Percentiles rank a stretch among this genome's conserved stretches.
Conservation (phyloP, 2,113 vertebrate species). For the Saguinus imperator region DNA sequence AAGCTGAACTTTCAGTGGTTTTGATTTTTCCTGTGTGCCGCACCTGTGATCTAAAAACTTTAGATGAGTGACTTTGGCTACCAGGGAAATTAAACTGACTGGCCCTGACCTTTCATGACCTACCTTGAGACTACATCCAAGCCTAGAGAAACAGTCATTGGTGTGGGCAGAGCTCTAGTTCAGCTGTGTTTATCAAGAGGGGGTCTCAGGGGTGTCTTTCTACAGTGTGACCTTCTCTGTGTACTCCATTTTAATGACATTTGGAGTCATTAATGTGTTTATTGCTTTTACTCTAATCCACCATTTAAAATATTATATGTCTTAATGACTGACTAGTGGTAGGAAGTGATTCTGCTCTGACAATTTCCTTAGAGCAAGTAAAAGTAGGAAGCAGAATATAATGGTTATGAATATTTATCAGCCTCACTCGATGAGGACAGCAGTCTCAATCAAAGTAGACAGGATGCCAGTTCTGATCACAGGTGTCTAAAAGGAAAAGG, state of each 20-base stretch:
- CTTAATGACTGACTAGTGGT: not conserved
- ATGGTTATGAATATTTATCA: not conserved
- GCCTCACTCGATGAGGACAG: not conserved
- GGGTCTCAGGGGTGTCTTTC: not conserved
- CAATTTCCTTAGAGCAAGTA: not conserved
- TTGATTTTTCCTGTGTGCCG: not conserved
- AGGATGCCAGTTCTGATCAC: not conserved
- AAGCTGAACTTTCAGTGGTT: slow-evolving; percentile 31
- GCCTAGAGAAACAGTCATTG: not conserved
- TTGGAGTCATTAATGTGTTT: not conserved
- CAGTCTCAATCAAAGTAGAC: not conserved
- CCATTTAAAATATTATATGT: slow-evolving; percentile 23
- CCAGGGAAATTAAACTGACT: slow-evolving; percentile 40
- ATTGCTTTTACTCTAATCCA: not conserved
- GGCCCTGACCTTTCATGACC: slow-evolving; percentile 43
- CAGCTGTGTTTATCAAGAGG: slow-evolving; percentile 58
- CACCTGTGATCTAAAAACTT: slow-evolving; percentile 64
- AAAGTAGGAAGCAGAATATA: not conserved
- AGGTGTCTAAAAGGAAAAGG: not conserved
- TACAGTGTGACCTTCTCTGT: not conserved
- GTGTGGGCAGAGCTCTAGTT: not conserved
- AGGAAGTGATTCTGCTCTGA: not conserved
- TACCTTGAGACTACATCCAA: not conserved
- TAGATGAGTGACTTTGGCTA: not conserved
- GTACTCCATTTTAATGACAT: not conserved